Evolutionary conservation across 2,113 vertebrate species (phyloP), one percentile per base, ranked within the genome.

Genomic region (Microcebus jonahi): DNA sequence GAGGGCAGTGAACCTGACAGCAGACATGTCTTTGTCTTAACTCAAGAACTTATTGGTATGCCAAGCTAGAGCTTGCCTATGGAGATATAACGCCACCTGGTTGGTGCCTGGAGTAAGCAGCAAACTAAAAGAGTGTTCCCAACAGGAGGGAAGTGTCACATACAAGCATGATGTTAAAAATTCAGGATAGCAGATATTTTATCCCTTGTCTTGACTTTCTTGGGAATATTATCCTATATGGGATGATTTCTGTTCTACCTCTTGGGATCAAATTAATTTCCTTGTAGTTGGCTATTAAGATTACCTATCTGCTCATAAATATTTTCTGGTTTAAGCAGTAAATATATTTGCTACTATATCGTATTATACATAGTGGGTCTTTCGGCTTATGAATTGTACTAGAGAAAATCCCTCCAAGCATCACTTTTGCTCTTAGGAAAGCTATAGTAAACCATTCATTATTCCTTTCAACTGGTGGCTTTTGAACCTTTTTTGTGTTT

Each of bases 231-330:
- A 34, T 42, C 63, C 34, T 81, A 14, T 77, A 71, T 93, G 25
- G 50, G 6, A 75, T 94, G 45, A 82, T 94, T 96, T 96, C 36
- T 71, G 5, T 86, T 82, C 34, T 14, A n/a, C 12, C 9, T 90
- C 76, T 90, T 90, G 55, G 93, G 8, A 79, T 88, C 85, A 90
- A 79, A 77, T 85, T 92, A 85, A 71, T 76, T 87, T 96, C 76
- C 48, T 90, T 95, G 11, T 63, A 88, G 45, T 89, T 95, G 20
- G 4, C n/a, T 81, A 13, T 95, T 85, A n/a, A 86, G 34, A 81
- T 94, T 75, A 85, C 50, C 53, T 63, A 7, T 93, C 13, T 70
- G 29, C 25, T 90, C 80, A 67, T 67, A 21, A 84, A 8, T 85
- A 80, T 68, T 95, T 94, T 81, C 68, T 81, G 7, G 2, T 63